Evolutionary conservation across 2,797 vertebrate species (phyloP), one percentile per base, ranked within the genome.

Genomic region (Odontamblyopus rebecca): DNA sequence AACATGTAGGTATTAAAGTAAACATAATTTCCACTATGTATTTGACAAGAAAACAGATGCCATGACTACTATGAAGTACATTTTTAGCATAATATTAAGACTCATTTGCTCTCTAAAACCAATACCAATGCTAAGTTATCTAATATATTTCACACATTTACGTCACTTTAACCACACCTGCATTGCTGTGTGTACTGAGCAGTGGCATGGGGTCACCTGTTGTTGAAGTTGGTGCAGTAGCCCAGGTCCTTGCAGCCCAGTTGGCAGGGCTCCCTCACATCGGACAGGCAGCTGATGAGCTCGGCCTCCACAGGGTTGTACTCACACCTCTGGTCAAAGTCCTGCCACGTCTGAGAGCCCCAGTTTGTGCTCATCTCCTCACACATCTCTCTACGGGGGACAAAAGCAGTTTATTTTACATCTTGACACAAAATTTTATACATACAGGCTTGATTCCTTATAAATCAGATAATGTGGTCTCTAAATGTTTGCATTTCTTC

Each of bases 171-270:
- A 18, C 1, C 29, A 44, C 19, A 16, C 5, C 32, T 63, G 32
- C 6, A 27, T 3, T 16, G 15, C 26, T 48, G 44, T 48, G 38
- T 15, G 44, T 9, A 30, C 9, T 2, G 41, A 23, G 27, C 57
- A 59, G 12, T 26, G 48, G 7, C 18, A 2, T 13, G 18, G 13
- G 23, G 32, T 54, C 73, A 98, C 98, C 98, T 97, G 95, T 98
- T 98, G 92, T 99, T 99, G 93, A 99, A 99, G 95, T 99, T 99
- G 91, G 96, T 98, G 90, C 98, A 99, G 93, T 98, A 99, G 77
- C 89, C 88, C 76, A 99, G 96, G 85, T 96, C 97, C 89, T 95
- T 96, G 92, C 98, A 99, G 91, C 98, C 98, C 80, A 99, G 90
- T 86, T 99, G 98, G 88, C 98, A 99, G 77, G 98, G 98, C 85